Evolutionary conservation across 2,888 invertebrate genomes (phyloP), one percentile per base, ranked within the genome.

Genomic region (Zonitis immaculata): DNA sequence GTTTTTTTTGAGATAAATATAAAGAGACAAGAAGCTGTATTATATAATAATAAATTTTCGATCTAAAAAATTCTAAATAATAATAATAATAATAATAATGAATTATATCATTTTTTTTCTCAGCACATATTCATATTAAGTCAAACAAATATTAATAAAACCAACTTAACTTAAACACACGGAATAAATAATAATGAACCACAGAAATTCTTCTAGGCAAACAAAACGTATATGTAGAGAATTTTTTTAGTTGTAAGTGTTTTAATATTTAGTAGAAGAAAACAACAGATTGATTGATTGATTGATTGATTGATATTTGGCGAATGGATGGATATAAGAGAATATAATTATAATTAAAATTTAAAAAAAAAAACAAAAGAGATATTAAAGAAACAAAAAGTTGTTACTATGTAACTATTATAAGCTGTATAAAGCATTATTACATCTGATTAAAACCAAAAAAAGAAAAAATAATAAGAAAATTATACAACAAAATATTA

Each of bases 401-500:
- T 83, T 82, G 83, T 84, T 84, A 84, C 84, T 83, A 81, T 84
- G 84, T 84, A 84, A 84, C 82, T 83, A 80, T 79, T n/a, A n/a
- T n/a, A n/a, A n/a, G 79, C 81, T 77, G 76, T 77, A 82, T 78
- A 80, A 82, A 81, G 82, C 82, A n/a, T n/a, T n/a, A 83, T 82
- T 82, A 83, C 75, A 73, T 74, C 73, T 73, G 71, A 75, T 80
- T 80, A 73, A 81, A 27, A 3, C 27, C 3, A 27, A 27, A 27
- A 27, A 27, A 27, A 6, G 8, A 27, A 27, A 7, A 27, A 27
- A 25, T 14, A 14, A 32, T 7, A 14, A 32, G 14, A 32, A 35
- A 3, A 18, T 16, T 81, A 82, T 82, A 83, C 82, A 83, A 83
- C 82, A n/a, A n/a, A 83, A 83, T 81, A 83, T 83, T 84, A 83